Evolutionary conservation across 2,888 invertebrate genomes (phyloP), one percentile per base, ranked within the genome.

Genomic region (Sisyra nigra): DNA sequence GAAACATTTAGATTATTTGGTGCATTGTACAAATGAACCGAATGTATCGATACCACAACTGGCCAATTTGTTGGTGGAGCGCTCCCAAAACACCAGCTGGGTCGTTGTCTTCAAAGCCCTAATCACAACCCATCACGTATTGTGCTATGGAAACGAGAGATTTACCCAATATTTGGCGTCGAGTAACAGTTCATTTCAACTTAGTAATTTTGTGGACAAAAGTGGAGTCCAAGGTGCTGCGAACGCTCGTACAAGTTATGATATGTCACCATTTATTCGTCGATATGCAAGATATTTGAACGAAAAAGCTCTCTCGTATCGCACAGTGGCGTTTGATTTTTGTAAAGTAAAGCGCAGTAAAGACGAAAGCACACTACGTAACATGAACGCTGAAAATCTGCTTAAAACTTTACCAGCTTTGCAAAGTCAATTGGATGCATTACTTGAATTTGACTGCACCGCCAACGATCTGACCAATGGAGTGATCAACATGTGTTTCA

Each of bases 111-210:
- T 89, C 68, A 98, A 98, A 68, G 80, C 97, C 39, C 80, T 99
- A 51, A 89, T 98, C 59, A 97, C 98, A 45, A 93, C 96, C 51
- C 98, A 98, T 68, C 97, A 98, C 69, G 74, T 99, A 62, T 88
- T 99, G 79, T 98, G 97, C 61, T 98, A 98, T 71, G 98, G 98
- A 57, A 98, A 98, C 71, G 98, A 98, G 89, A 81, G 98, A 64
- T 98, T 98, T 68, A 96, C 96, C 61, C 98, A 99, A 71, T 98
- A 97, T 71, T 74, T 98, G 69, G 98, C 98, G 47, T 98, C 98
- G 53, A 97, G 96, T 72, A 98, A 97, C 72, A 94, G 96, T 60
- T 91, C 93, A 56, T 96, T 98, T 75, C 94, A 97, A 71, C 79
- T 98, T 60, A 87, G 86, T 65, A 89, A 84, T 73, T 98, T 97